Evolutionary conservation across 2,797 vertebrate species (phyloP).

Genomic region (Enoplosus armatus): DNA sequence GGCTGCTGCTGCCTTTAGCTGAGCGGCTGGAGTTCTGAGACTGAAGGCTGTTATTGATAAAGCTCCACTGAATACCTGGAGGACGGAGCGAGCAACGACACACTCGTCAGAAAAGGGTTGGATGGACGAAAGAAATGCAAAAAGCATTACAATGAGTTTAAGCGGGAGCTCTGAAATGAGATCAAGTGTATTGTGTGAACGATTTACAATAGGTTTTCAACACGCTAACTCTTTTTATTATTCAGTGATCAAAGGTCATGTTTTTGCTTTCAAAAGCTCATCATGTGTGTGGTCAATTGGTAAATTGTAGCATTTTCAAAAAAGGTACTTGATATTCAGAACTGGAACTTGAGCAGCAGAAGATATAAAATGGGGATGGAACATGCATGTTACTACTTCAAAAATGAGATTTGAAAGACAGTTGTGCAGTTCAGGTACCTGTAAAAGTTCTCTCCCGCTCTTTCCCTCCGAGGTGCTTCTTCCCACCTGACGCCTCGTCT

Average conservation of each 20-base stretch:
- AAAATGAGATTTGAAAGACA: neutral
- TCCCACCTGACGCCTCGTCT: conserved; percentile 94
- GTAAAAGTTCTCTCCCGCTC: conserved; percentile 93
- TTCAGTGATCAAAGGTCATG: neutral
- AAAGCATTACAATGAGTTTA: neutral
- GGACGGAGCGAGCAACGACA: conserved; percentile 1
- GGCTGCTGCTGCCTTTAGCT: conserved; percentile 95
- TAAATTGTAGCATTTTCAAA: neutral
- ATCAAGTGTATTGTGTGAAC: neutral
- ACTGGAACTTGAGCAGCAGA: neutral
- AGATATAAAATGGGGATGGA: neutral
- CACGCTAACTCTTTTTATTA: neutral
- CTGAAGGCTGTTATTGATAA: conserved; percentile 98
- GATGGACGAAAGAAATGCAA: neutral
- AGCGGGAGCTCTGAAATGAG: neutral
- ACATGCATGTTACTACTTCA: too few relatives aligned
- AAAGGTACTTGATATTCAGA: neutral
- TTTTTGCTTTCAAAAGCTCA: neutral
- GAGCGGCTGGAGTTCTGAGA: conserved; percentile 93
- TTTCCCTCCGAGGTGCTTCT: conserved; percentile 95
- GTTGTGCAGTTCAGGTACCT: conserved; percentile 78
- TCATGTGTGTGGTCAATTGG: neutral
- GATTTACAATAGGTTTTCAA: neutral
- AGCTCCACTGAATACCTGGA: conserved; percentile 98
- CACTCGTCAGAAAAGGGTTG: neutral